Evolutionary conservation across 2,113 vertebrate species (phyloP).

Genomic region (Clarias batrachus): DNA sequence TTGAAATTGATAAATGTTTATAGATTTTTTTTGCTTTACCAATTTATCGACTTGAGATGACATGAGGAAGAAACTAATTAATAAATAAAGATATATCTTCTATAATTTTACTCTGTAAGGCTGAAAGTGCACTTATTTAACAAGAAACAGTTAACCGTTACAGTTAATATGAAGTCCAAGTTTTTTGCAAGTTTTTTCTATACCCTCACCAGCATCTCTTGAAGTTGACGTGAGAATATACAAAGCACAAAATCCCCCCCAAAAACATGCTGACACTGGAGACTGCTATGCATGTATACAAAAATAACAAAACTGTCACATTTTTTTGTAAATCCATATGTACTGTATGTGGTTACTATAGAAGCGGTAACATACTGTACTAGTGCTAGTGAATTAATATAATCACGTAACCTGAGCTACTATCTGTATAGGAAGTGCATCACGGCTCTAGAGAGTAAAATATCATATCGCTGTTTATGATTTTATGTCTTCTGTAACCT

Average conservation of each 20-base stretch:
- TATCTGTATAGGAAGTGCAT: background rate
- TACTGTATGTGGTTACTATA: background rate
- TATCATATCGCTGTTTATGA: background rate
- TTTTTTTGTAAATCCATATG: background rate
- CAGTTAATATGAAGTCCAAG: no score
- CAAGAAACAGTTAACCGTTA: no score
- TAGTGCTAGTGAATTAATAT: background rate
- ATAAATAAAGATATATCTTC: no score
- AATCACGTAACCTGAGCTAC: background rate
- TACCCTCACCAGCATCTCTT: background rate
- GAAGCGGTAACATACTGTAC: background rate
- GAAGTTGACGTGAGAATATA: background rate
- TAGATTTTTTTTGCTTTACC: no score
- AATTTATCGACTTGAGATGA: no score
- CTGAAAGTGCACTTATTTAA: no score
- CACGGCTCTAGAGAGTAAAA: background rate
- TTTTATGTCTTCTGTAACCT: background rate
- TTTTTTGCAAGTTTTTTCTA: no score
- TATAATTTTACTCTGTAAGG: no score
- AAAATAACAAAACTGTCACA: background rate
- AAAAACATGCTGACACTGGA: background rate
- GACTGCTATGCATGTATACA: background rate
- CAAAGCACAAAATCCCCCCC: background rate
- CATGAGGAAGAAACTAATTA: no score
- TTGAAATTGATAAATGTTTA: no score